Conservation (phyloP, 2,797 vertebrate genomes). For the Microcaecilia unicolor region DNA sequence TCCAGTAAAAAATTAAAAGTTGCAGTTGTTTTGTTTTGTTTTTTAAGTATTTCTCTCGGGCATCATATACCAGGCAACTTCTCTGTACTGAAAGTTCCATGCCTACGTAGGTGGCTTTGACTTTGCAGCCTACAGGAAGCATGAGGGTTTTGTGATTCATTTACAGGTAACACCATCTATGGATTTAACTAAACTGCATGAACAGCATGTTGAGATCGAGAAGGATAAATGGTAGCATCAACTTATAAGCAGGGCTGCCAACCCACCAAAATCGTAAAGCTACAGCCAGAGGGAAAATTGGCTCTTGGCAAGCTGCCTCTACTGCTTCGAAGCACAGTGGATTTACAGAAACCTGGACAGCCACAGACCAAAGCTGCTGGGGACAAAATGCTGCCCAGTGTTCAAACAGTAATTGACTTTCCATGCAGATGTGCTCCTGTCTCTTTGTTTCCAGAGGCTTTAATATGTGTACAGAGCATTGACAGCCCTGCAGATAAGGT, state of each 20-base stretch:
- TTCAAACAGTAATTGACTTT: neutral
- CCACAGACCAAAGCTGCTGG: no score
- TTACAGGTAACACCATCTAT: neutral
- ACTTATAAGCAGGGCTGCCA: constrained; percentile 26
- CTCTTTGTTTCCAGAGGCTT: neutral
- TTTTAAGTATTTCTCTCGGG: no score
- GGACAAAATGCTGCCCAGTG: no score
- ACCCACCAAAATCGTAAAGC: neutral
- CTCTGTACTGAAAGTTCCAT: constrained; percentile 23
- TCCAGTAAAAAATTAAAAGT: no score
- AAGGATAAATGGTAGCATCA: neutral
- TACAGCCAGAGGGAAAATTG: neutral
- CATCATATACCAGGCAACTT: no score
- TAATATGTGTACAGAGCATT: neutral
- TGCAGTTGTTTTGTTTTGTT: no score
- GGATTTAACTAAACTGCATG: constrained; percentile 24
- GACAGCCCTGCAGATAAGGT: constrained; percentile 33
- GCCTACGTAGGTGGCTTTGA: constrained; percentile 22
- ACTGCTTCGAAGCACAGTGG: no score
- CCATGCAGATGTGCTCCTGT: neutral
- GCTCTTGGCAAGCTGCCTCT: no score
- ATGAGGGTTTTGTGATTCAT: constrained; percentile 11
- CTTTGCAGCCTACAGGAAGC: constrained; percentile 10
- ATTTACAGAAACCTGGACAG: no score
- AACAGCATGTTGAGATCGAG: neutral